These are phyloP conservation scores for Eupithecia exiguata DNA, from an alignment of 2,888 invertebrate genomes.

Conservation along the genomic window DNA sequence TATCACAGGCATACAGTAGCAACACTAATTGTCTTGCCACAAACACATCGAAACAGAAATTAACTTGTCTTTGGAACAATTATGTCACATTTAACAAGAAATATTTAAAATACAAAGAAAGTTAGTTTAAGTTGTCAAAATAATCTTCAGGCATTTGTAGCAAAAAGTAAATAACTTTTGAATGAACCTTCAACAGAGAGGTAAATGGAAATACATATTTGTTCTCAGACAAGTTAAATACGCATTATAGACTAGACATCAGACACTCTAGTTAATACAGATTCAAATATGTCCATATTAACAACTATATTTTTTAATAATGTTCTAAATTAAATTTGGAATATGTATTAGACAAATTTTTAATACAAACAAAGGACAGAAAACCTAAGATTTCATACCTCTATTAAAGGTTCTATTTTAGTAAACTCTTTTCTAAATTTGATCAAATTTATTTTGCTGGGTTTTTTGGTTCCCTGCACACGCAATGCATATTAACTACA, in stretches of 20 bases:
- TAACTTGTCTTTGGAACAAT: slow-evolving; percentile 30
- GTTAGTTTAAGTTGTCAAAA: not conserved
- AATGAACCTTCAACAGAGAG: not conserved
- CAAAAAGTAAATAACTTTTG: not conserved
- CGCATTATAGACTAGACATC: slow-evolving; percentile 23
- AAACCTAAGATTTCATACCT: not conserved
- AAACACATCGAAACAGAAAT: not conserved
- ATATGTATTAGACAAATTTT: no score
- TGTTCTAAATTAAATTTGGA: no score
- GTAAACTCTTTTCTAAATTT: not conserved
- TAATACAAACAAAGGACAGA: not conserved
- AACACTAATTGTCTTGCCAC: slow-evolving; percentile 28
- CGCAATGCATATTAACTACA: slow-evolving; percentile 13
- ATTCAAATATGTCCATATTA: not conserved
- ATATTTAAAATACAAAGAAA: not conserved
- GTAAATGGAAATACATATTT: slow-evolving; percentile 1
- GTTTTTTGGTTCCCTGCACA: not conserved
- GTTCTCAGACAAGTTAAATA: slow-evolving; percentile 28
- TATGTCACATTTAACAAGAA: not conserved
- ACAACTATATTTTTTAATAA: not conserved
- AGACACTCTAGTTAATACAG: slow-evolving; percentile 23
- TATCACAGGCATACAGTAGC: slow-evolving; percentile 30
- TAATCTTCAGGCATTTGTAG: not conserved
- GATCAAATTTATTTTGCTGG: not conserved
- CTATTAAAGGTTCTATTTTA: not conserved